phyloP scores from a whole-genome alignment of 2,888 invertebrate genomes.

The Acholoe squamosa region DNA sequence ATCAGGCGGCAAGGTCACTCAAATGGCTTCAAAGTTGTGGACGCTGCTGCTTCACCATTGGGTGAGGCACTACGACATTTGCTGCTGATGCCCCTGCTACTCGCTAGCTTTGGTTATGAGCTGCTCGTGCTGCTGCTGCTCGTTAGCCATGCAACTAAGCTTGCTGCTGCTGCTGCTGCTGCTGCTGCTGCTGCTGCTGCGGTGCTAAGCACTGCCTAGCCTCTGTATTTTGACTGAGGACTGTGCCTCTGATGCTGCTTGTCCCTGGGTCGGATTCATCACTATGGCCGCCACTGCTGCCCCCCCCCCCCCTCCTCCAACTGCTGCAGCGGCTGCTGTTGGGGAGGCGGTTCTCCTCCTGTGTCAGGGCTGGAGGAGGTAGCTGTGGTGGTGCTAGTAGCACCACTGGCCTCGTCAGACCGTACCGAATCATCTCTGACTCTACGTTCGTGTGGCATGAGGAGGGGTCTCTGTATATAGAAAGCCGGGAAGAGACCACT shows the following conservation, averaged over 20 bases:
- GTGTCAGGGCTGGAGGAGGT: background rate
- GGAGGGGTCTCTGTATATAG: background rate
- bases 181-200: constrained; percentile 15
- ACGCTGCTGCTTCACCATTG: background rate
- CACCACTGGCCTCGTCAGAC: background rate
- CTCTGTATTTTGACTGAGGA: constrained; percentile 10
- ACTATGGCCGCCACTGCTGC: background rate
- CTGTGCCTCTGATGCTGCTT: constrained; percentile 35
- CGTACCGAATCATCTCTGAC: constrained; percentile 16
- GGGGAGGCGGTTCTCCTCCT: background rate
- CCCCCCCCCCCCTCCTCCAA: background rate
- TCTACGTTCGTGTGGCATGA: background rate
- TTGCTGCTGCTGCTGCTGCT: constrained; percentile 6
- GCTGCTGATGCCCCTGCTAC: constrained; percentile 4
- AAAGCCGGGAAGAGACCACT: background rate
- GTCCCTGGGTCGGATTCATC: constrained; percentile 1
- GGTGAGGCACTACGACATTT: background rate
- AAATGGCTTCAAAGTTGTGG: constrained; percentile 28
- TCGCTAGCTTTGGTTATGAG: no score
- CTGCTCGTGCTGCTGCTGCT: constrained; percentile 57
- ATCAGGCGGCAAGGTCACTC: constrained; percentile 13
- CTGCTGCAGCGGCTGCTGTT: constrained; percentile 9
- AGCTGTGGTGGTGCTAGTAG: constrained; percentile 33
- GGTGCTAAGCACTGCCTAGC: background rate
- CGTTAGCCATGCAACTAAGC: background rate